Conservation (phyloP, 2,888 invertebrate species). For the Oxycera nigricornis region DNA sequence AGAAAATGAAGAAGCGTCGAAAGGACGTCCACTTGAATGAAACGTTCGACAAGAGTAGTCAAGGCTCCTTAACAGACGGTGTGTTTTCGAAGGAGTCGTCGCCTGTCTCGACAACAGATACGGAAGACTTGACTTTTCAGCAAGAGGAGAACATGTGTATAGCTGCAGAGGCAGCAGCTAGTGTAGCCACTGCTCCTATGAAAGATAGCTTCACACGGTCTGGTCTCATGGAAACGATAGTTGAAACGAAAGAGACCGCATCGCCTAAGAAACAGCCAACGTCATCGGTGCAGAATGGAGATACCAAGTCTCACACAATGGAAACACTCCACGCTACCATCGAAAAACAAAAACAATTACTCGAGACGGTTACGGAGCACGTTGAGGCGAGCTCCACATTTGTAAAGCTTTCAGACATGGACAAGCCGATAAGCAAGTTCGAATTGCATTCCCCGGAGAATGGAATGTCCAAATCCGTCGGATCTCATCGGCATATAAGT, state of each 20-base stretch:
- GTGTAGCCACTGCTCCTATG: constrained; percentile 32
- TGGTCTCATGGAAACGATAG: constrained; percentile 61
- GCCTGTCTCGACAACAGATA: constrained; percentile 59
- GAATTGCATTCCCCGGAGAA: constrained; percentile 61
- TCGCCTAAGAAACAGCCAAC: constrained; percentile 57
- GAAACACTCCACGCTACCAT: constrained; percentile 58
- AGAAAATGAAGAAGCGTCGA: constrained; percentile 56
- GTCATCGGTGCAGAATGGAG: constrained; percentile 36
- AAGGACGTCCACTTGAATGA: constrained; percentile 61
- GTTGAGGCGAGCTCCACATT: constrained; percentile 63
- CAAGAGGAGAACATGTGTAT: constrained; percentile 57
- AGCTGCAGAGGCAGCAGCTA: constrained; percentile 41
- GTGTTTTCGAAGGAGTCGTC: constrained; percentile 61
- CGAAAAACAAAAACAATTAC: constrained; percentile 60
- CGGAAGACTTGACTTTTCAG: constrained; percentile 62
- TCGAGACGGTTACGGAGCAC: constrained; percentile 61
- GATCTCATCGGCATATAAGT: constrained; percentile 58
- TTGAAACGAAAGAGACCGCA: constrained; percentile 60
- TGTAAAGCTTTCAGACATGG: constrained; percentile 81
- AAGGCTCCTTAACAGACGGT: constrained; percentile 61
- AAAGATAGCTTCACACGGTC: constrained; percentile 55
- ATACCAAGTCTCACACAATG: constrained; percentile 54
- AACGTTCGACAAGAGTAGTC: constrained; percentile 62
- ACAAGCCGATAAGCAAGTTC: constrained; percentile 68
- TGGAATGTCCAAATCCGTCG: constrained; percentile 59